These are phyloP conservation scores for Vandiemenella viatica DNA, from an alignment of 2,888 invertebrate genomes.

Conservation along the genomic window DNA sequence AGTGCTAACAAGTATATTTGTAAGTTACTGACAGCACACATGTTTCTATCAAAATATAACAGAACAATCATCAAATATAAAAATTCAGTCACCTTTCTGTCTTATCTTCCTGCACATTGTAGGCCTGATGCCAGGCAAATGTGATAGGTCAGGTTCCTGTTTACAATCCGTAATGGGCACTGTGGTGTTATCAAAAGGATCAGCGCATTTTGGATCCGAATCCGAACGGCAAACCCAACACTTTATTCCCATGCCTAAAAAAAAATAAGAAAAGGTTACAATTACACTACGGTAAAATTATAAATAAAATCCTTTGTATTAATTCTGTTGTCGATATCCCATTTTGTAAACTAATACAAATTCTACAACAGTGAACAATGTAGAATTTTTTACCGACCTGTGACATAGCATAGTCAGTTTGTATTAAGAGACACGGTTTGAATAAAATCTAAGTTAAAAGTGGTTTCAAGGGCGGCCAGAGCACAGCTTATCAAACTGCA, in stretches of 20 bases:
- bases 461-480: too few species aligned
- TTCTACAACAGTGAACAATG: too few species aligned
- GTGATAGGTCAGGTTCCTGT: slow-evolving; percentile 39
- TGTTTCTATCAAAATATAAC: slow-evolving; percentile 2
- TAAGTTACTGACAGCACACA: not conserved
- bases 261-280: too few species aligned
- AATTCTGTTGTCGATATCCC: too few species aligned
- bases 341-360: too few species aligned
- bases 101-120: slow-evolving; percentile 85
- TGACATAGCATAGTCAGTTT: too few species aligned
- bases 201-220: slow-evolving; percentile 76
- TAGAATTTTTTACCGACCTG: too few species aligned
- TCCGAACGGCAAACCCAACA: slow-evolving; percentile 87
- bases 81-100: slow-evolving; percentile 54
- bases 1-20: not conserved
- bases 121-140: slow-evolving; percentile 52
- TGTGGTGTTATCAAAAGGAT: slow-evolving; percentile 82
- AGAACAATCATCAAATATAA: slow-evolving; percentile 6
- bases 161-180: slow-evolving; percentile 71
- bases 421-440: too few species aligned
- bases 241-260: slow-evolving; percentile 36
- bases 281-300: too few species aligned
- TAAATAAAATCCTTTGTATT: too few species aligned
- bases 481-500: too few species aligned
- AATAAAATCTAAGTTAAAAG: too few species aligned